These are phyloP conservation scores for Pogonomyrmex californicus DNA, from an alignment of 1,140 invertebrate species.

Conservation along the genomic window DNA sequence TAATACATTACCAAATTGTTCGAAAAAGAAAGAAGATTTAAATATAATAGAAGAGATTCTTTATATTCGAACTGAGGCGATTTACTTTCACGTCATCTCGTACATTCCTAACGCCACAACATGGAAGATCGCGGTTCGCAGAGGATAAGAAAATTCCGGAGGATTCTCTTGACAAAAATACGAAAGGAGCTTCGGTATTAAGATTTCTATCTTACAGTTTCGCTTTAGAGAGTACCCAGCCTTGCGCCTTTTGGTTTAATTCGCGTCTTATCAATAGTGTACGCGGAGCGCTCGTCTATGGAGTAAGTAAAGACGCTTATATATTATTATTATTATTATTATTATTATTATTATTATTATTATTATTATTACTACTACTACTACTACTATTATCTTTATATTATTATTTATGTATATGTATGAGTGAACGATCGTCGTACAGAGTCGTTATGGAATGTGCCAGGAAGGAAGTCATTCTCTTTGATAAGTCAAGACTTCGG, in stretches of 20 bases:
- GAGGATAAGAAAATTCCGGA: constrained; percentile 46
- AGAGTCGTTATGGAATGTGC: constrained; percentile 75
- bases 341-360: constrained; percentile 1
- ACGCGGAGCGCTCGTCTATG: constrained; percentile 48
- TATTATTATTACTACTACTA: background rate
- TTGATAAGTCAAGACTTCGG: constrained; percentile 54
- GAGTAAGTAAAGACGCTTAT: constrained; percentile 53
- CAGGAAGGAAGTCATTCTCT: constrained; percentile 62
- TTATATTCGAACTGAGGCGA: constrained; percentile 22
- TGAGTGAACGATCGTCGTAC: constrained; percentile 44
- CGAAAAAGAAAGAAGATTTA: background rate
- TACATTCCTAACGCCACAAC: constrained; percentile 7
- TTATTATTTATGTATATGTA: background rate
- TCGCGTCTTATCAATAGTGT: background rate
- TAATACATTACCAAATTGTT: background rate
- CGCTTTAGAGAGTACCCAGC: constrained; percentile 43
- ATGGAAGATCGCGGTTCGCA: constrained; percentile 67
- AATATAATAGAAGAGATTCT: background rate
- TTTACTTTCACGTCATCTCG: constrained; percentile 21
- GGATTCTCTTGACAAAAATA: constrained; percentile 47
- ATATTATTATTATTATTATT: constrained; percentile 46
- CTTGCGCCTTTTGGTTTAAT: constrained; percentile 65
- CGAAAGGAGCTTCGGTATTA: constrained; percentile 55
- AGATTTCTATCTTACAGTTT: constrained; percentile 55
- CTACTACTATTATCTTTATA: constrained; percentile 23